Percentiles rank a stretch among this genome's conserved stretches.
phyloP scores from a whole-genome alignment of 2,888 invertebrate genomes.

The Heliconius ismenius region DNA sequence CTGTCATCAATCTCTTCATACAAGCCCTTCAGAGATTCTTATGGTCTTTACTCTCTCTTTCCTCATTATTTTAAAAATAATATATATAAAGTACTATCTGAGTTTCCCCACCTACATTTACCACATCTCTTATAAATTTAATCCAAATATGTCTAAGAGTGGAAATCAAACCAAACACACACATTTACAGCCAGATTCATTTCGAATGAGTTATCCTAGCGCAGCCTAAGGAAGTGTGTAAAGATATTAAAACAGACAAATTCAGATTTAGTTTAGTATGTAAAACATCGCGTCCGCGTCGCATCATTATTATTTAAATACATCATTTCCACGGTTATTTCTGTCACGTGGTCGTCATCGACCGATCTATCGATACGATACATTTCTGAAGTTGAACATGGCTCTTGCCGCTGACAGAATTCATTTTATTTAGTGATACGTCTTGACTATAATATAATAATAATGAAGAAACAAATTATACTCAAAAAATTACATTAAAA shows the following conservation, averaged over 20 bases:
- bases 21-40: no score
- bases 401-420: slow-evolving; percentile 1
- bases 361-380: slow-evolving; percentile 23
- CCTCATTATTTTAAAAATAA: no score
- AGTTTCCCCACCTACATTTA: neutral
- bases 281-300: slow-evolving; percentile 42
- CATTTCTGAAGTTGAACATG: slow-evolving; percentile 2
- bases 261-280: slow-evolving; percentile 24
- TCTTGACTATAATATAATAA: neutral
- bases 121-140: neutral
- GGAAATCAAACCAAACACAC: neutral
- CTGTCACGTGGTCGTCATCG: slow-evolving; percentile 30
- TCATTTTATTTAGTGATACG: neutral
- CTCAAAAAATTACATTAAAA: no score
- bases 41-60: no score
- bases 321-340: slow-evolving; percentile 47
- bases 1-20: no score
- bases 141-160: neutral
- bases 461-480: no score
- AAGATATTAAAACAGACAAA: slow-evolving; percentile 8
- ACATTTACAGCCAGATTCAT: neutral
- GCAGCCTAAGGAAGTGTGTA: neutral
- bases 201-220: neutral
- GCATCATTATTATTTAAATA: slow-evolving; percentile 42
- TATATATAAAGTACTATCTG: no score